These are phyloP conservation scores for Tautogolabrus adspersus DNA, from an alignment of 2,113 vertebrate genomes.

Conservation along the genomic window DNA sequence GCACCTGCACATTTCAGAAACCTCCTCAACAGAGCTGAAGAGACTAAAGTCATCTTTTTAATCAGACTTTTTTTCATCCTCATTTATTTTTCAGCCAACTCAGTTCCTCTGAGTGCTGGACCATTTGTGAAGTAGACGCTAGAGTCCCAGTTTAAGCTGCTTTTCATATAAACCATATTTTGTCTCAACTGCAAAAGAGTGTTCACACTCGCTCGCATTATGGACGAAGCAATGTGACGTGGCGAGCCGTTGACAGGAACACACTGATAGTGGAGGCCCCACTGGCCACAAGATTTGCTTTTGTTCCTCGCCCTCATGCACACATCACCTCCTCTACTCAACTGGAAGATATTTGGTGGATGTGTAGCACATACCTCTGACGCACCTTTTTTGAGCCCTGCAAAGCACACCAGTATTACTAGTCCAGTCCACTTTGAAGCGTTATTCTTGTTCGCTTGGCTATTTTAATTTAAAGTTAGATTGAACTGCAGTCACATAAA, in stretches of 20 bases:
- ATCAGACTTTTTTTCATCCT: neutral
- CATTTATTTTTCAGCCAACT: neutral
- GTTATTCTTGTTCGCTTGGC: neutral
- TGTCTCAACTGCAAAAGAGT: constrained; percentile 67
- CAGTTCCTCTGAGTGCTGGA: neutral
- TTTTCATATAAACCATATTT: constrained; percentile 35
- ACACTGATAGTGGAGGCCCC: constrained; percentile 67
- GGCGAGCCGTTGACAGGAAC: constrained; percentile 69
- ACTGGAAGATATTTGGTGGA: constrained; percentile 54
- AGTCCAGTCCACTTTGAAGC: constrained; percentile 4
- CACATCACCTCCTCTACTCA: constrained; percentile 57
- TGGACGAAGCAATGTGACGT: constrained; percentile 67
- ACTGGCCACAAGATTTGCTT: constrained; percentile 70
- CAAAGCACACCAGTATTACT: constrained; percentile 21
- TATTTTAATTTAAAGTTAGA: neutral
- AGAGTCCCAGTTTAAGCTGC: neutral
- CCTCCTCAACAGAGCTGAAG: constrained; percentile 17
- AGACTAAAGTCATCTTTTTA: constrained; percentile 24
- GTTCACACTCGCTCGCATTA: constrained; percentile 72
- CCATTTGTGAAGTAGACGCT: neutral
- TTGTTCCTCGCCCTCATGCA: constrained; percentile 53
- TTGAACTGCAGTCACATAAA: neutral
- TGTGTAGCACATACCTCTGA: constrained; percentile 50
- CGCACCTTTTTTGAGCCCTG: constrained; percentile 5
- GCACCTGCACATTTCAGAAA: constrained; percentile 67